Percentiles rank a stretch among this genome's conserved stretches.
phyloP scores from a whole-genome alignment of 92 coral and sea anemone genomes.

The Micromussa lordhowensis region DNA sequence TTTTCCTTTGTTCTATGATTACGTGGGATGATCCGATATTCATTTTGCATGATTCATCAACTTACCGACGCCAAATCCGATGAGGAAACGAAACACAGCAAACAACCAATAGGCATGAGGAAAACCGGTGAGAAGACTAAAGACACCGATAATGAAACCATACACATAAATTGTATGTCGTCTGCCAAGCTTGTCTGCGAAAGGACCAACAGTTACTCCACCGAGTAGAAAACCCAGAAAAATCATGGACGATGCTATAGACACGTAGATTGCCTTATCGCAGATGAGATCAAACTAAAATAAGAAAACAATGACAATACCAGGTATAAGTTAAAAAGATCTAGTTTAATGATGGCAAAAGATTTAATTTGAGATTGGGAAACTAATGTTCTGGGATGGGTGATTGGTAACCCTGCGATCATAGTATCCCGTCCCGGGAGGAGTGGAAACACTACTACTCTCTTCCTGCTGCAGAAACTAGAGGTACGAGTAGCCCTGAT shows the following conservation, averaged over 20 bases:
- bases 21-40: neutral
- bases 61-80: conserved; percentile 65
- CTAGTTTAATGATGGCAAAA: neutral
- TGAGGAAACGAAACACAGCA: conserved; percentile 44
- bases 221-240: conserved; percentile 54
- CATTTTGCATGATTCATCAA: neutral
- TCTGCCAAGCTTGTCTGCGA: conserved; percentile 67
- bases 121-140: conserved; percentile 54
- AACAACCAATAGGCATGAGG: conserved; percentile 66
- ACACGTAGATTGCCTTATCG: conserved; percentile 60
- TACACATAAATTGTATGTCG: conserved; percentile 35
- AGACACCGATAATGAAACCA: conserved; percentile 26
- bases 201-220: conserved; percentile 39
- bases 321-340: too few relatives aligned
- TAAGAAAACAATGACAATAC: neutral
- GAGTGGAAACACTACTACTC: too few relatives aligned
- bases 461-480: too few relatives aligned
- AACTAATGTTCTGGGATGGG: too few relatives aligned
- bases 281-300: conserved; percentile 78
- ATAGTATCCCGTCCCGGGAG: too few relatives aligned
- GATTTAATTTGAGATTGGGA: neutral
- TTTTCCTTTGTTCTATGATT: neutral
- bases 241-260: conserved; percentile 55
- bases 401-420: too few relatives aligned
- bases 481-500: too few relatives aligned